Conservation (phyloP, 2,113 vertebrate genomes). For the Pseudonaja textilis region DNA sequence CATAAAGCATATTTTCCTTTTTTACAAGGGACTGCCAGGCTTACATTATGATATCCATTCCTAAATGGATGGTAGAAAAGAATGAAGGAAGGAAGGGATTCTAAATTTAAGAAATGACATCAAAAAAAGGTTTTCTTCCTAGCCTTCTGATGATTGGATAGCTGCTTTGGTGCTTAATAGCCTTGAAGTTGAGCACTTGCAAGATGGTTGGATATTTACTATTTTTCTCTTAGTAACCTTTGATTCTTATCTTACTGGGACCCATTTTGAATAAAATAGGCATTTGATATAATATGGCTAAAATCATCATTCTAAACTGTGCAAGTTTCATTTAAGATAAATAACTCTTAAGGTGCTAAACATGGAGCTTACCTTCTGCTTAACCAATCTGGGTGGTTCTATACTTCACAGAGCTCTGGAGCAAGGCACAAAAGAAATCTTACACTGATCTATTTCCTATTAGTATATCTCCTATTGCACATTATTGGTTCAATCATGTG, state of each 20-base stretch:
- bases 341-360: neutral
- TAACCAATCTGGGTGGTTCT: neutral
- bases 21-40: neutral
- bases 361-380: neutral
- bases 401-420: neutral
- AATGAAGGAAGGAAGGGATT: neutral
- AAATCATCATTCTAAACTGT: neutral
- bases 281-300: neutral
- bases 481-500: neutral
- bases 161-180: neutral
- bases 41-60: neutral
- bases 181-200: neutral
- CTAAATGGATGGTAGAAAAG: neutral
- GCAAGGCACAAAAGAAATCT: neutral
- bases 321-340: neutral
- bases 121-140: neutral
- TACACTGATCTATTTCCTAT: neutral
- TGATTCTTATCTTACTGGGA: neutral
- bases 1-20: conserved; percentile 15
- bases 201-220: neutral
- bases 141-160: neutral
- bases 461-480: neutral
- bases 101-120: neutral
- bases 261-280: neutral
- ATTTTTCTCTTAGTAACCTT: neutral